Evolutionary conservation across 1,140 invertebrate genomes (phyloP).

Genomic region (Schmidtea mediterranea): DNA sequence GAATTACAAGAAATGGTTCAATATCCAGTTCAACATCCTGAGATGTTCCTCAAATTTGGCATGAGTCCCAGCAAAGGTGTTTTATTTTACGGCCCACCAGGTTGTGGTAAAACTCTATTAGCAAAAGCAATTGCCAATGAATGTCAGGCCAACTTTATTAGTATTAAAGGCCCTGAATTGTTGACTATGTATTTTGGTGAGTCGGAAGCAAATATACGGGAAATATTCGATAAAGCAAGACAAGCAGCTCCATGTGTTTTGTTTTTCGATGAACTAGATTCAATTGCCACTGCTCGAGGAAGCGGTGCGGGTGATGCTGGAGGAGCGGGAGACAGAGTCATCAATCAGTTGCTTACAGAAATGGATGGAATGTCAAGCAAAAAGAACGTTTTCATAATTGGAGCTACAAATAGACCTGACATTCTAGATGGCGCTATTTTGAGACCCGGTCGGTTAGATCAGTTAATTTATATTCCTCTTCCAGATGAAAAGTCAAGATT

Average conservation of each 20-base stretch:
- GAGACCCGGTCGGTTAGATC: conserved; percentile 84
- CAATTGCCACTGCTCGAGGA: conserved; percentile 82
- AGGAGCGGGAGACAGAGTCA: conserved; percentile 92
- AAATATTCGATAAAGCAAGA: conserved; percentile 96
- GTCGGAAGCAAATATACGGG: conserved; percentile 92
- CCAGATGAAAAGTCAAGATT: conserved; percentile 47
- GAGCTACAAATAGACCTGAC: conserved; percentile 61
- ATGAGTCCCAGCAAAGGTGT: conserved; percentile 97
- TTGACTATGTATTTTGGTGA: conserved; percentile 99
- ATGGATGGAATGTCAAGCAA: conserved; percentile 99
- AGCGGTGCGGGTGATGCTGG: conserved; percentile 53
- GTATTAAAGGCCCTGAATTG: conserved; percentile 90
- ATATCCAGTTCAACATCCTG: conserved; percentile 97
- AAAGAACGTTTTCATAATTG: conserved; percentile 99
- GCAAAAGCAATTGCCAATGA: conserved; percentile 99
- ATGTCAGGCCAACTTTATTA: conserved; percentile 94
- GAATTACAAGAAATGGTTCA: conserved; percentile 85
- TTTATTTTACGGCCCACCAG: conserved; percentile 86
- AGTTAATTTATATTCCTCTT: conserved; percentile 94
- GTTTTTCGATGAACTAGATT: conserved; percentile 98
- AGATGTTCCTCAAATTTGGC: conserved; percentile 98
- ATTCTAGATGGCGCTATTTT: conserved; percentile 97
- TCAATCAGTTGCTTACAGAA: conserved; percentile 96
- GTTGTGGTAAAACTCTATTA: conserved; percentile 83
- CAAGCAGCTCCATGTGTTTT: conserved; percentile 95